Evolutionary conservation across 2,888 invertebrate genomes (phyloP).

Genomic region (Diogma glabrata): DNA sequence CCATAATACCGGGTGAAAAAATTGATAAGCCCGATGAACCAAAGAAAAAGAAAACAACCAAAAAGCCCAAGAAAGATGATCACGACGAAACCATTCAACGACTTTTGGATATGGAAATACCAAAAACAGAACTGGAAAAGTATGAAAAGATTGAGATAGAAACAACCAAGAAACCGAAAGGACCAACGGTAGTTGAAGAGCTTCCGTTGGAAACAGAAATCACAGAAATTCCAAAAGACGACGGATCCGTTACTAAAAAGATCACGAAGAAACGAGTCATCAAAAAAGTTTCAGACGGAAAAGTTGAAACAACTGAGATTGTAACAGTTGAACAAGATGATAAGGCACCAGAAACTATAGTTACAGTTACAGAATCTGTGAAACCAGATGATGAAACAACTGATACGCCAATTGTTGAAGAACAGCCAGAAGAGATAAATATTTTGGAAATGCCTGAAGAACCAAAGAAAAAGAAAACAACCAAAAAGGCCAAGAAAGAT

Average conservation of each 20-base stretch:
- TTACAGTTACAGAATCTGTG: slow-evolving; percentile 29
- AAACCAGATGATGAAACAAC: slow-evolving; percentile 28
- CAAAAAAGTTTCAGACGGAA: slow-evolving; percentile 24
- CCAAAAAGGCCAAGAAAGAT: slow-evolving; percentile 28
- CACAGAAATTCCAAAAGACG: slow-evolving; percentile 33
- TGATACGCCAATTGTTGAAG: slow-evolving; percentile 22
- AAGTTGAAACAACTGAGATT: slow-evolving; percentile 31
- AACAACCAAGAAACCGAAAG: slow-evolving; percentile 27
- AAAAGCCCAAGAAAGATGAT: slow-evolving; percentile 18
- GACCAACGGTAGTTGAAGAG: slow-evolving; percentile 20
- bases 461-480: slow-evolving; percentile 29
- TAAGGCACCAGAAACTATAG: slow-evolving; percentile 25
- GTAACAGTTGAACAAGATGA: slow-evolving; percentile 33
- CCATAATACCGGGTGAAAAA: slow-evolving; percentile 18
- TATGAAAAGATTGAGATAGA: not conserved
- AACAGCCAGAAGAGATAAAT: slow-evolving; percentile 17
- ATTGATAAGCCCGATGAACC: slow-evolving; percentile 12
- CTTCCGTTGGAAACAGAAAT: slow-evolving; percentile 26
- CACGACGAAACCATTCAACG: no score
- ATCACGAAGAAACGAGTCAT: slow-evolving; percentile 27
- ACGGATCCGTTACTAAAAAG: slow-evolving; percentile 25
- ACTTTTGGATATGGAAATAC: no score
- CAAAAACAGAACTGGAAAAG: no score
- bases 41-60: slow-evolving; percentile 2
- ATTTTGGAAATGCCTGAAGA: slow-evolving; percentile 25